Base-by-base conservation (phyloP, 2,797 vertebrate genomes). In the Gobionotothen gibberifrons region DNA sequence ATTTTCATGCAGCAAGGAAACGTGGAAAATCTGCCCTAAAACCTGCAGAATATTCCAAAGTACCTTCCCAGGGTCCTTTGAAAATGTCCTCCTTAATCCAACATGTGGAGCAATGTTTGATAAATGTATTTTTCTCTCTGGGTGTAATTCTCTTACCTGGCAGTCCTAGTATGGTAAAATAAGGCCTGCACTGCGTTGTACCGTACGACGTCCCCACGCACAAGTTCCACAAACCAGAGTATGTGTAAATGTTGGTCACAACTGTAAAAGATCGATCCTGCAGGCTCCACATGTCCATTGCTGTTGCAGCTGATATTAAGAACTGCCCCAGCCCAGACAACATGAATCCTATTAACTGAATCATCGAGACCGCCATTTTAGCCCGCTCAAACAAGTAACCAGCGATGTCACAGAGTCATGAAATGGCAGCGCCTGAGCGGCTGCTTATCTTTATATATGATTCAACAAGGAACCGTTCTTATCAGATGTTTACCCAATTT, bases 161-260 rank as follows among this genome's bases (percentile, higher is more conserved):
- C 87, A 97, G 94, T 79, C 96, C 96, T 26, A 96, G 94, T 85
- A 96, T 95, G 86, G 96, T 96, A 84, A 92, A 97, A 80, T 95
- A 96, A 0, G 95, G 95, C 53, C 95, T 90, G 67, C 96, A 97
- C 77, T 96, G 93, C 0, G 95, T 95, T 36, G 96, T 93, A 39
- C 96, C 96, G 0, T 94, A 95, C 57, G 93, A 89, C 67, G 95
- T 95, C 55, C 90, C 89, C 48, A 97, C 92, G 10, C 96, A 97
- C 60, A 93, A 95, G 72, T 92, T 90, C 96, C 96, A 97, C 40
- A 96, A 90, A 19, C 96, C 96, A 72, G 95, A 93, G 52, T 95
- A 97, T 15, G 93, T 94, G 87, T 91, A 97, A 76, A 96, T 70
- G 0, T 94, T 91, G 0, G 96, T 96, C 44, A 97, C 92, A 0